Base-by-base conservation (phyloP, 1,140 invertebrate species). In the Uloborus diversus region DNA sequence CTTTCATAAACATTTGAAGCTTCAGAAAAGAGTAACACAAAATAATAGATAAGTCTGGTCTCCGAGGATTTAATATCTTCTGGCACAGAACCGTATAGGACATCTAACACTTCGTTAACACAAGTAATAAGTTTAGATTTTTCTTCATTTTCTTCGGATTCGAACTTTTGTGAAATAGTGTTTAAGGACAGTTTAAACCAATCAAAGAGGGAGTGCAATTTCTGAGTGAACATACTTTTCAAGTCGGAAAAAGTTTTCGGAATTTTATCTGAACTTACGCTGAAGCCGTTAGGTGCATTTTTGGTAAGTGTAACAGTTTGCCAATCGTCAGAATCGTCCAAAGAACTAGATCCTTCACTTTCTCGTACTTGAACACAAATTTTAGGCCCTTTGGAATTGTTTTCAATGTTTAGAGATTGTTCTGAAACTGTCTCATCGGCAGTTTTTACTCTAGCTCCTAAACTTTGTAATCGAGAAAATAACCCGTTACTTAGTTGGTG, bases 351-450 rank as follows among this genome's bases (percentile, higher is more conserved):
- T 25, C 57, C 62, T 42, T 56, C 62, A 66, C 11, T 33, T 49
- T 59, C 56, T 53, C 32, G 59, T 9, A 65, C 42, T 65, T 81
- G 64, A 3, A 81, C 28, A 25, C 20, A 32, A 51, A 81, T 81
- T 68, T 76, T 61, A 4, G 80, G 70, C 30, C 57, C 69, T 23
- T 78, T 51, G 9, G 4, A 28, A n/a, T 35, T 14, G 17, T 9
- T 28, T 28, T 37, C 23, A 5, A 9, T 13, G 23, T 17, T n/a
- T 13, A 25, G 37, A 23, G 11, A 11, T 56, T 66, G 61, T 27
- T 37, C 32, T 28, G 33, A 37, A 32, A 78, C 28, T 7, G 33
- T 14, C 30, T 56, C 28, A 11, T 51, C 25, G 25, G 51, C 57
- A 30, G 37, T 66, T 25, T 80, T 59, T 0, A 80, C 79, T 56